These are phyloP conservation scores for Sesamia nonagrioides DNA, from an alignment of 1,140 invertebrate genomes.

Conservation along the genomic window DNA sequence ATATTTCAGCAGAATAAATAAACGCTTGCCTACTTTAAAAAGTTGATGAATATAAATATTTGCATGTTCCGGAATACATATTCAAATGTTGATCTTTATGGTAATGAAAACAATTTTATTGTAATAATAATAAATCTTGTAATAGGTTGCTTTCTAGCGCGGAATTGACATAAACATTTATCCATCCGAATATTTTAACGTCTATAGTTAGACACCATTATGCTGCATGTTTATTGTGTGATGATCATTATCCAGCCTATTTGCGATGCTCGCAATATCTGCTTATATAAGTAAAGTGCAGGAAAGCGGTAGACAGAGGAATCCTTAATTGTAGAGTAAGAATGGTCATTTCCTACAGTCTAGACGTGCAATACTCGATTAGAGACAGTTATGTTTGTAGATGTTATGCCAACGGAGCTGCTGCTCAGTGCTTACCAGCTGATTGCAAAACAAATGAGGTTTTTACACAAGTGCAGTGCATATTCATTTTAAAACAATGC, in stretches of 20 bases:
- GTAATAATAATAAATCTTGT: conserved; percentile 17
- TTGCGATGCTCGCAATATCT: conserved; percentile 30
- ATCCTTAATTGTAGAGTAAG: conserved; percentile 27
- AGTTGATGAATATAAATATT: background rate
- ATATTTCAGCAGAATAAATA: background rate
- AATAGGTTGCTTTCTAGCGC: conserved; percentile 14
- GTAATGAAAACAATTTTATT: background rate
- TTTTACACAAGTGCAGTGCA: conserved; percentile 71
- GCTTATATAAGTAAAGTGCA: conserved; percentile 39
- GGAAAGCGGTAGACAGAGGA: conserved; percentile 16
- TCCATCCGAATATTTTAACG: conserved; percentile 36
- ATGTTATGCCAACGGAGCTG: background rate
- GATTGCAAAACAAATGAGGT: conserved; percentile 69
- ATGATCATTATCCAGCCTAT: conserved; percentile 41
- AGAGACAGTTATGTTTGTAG: conserved; percentile 34
- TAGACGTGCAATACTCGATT: conserved; percentile 35
- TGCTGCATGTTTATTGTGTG: conserved; percentile 41
- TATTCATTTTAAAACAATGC: conserved; percentile 69
- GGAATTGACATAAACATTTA: conserved; percentile 31
- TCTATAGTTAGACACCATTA: conserved; percentile 38
- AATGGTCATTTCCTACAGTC: conserved; percentile 29
- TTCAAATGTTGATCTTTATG: background rate
- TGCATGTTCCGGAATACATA: background rate
- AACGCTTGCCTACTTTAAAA: background rate
- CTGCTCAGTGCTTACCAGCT: conserved; percentile 51